Evolutionary conservation across 2,797 vertebrate species (phyloP).

Genomic region (Petrocephalus schoutedeni): DNA sequence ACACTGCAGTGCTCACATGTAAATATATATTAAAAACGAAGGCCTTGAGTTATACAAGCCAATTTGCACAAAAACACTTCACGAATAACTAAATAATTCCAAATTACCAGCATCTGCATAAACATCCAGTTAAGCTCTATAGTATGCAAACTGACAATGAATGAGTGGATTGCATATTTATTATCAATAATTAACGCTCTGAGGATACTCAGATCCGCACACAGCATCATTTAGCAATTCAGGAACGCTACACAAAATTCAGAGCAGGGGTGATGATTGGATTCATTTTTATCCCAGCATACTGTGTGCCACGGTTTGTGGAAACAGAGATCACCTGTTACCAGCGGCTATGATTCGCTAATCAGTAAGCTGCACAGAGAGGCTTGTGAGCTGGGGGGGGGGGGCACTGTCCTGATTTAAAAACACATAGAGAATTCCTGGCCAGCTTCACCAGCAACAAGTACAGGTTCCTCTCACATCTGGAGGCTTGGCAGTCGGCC

Average conservation of each 20-base stretch:
- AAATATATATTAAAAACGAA: not conserved
- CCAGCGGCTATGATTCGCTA: not conserved
- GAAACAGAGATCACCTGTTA: not conserved
- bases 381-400: not conserved
- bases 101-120: not conserved
- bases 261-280: not conserved
- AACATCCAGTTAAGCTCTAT: slow-evolving; percentile 10
- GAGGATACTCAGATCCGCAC: not conserved
- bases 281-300: not conserved
- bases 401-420: not conserved
- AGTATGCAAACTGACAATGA: not conserved
- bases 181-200: not conserved
- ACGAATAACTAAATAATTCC: not conserved
- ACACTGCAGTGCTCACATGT: not conserved
- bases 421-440: not conserved
- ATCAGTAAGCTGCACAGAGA: not conserved
- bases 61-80: not conserved
- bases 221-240: not conserved
- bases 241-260: not conserved
- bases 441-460: not conserved
- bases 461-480: not conserved
- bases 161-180: not conserved
- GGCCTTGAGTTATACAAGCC: not conserved
- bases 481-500: not conserved
- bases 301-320: not conserved